Evolutionary conservation across 2,113 vertebrate species (phyloP).

Genomic region (Arothron firmamentum): DNA sequence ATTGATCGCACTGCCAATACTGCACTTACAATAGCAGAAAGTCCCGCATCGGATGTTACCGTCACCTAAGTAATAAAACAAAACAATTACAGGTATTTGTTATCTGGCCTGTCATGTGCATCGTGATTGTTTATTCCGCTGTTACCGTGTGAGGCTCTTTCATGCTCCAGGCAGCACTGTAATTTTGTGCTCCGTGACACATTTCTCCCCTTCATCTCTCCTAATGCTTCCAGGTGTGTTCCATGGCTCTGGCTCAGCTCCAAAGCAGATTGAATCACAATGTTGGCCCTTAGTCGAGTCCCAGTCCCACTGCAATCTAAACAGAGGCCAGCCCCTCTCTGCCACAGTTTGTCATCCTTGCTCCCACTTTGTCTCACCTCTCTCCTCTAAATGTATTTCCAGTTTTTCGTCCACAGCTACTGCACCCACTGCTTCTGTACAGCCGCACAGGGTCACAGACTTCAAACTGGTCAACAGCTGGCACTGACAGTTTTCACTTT

Average conservation of each 20-base stretch:
- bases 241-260: conserved; percentile 38
- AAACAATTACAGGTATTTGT: conserved; percentile 55
- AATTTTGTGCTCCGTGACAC: conserved; percentile 53
- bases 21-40: conserved; percentile 60
- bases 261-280: conserved; percentile 53
- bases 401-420: conserved; percentile 7
- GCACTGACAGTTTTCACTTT: conserved; percentile 21
- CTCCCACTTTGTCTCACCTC: conserved; percentile 31
- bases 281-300: conserved; percentile 39
- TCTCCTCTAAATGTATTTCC: conserved; percentile 19
- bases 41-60: conserved; percentile 36
- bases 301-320: conserved; percentile 58
- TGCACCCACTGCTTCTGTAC: conserved; percentile 4
- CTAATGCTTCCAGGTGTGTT: conserved; percentile 56
- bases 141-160: conserved; percentile 36
- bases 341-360: conserved; percentile 9
- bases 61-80: conserved; percentile 56
- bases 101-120: conserved; percentile 39
- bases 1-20: conserved; percentile 64
- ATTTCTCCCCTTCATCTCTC: conserved; percentile 47
- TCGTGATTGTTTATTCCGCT: conserved; percentile 49
- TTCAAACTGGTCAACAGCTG: conserved; percentile 16
- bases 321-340: conserved; percentile 11
- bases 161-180: conserved; percentile 35
- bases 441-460: conserved; percentile 9